Conservation (phyloP, 1,140 invertebrate genomes). For the Drosophila nebulosa region DNA sequence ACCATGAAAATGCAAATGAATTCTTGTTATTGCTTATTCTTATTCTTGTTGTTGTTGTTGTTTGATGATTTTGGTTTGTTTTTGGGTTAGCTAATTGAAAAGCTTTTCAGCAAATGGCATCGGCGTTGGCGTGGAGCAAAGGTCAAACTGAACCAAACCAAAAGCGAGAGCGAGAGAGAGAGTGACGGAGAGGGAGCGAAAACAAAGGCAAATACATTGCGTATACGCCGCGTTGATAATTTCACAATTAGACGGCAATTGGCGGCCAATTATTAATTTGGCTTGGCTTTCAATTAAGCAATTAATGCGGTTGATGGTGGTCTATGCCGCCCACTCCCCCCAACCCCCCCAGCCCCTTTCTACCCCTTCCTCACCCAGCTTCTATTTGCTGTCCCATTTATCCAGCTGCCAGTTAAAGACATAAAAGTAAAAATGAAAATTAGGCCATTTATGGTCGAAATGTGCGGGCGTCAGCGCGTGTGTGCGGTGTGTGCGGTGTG, state of each 20-base stretch:
- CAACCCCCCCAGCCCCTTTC: background rate
- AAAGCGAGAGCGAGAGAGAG: conserved; percentile 3
- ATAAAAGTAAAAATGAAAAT: conserved; percentile 54
- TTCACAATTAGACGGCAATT: conserved; percentile 71
- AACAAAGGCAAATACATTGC: conserved; percentile 38
- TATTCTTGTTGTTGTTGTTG: background rate
- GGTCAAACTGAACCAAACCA: conserved; percentile 36
- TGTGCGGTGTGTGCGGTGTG: background rate
- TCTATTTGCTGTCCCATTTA: background rate
- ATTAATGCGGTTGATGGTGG: conserved; percentile 41
- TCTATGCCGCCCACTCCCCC: background rate
- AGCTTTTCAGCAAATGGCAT: conserved; percentile 49
- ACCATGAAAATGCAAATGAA: conserved; percentile 60
- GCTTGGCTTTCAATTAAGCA: conserved; percentile 72
- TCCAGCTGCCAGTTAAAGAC: background rate
- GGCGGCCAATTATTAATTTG: conserved; percentile 71
- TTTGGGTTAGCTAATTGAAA: conserved; percentile 57
- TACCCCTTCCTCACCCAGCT: background rate
- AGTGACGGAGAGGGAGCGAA: conserved; percentile 1
- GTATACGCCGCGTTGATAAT: conserved; percentile 72
- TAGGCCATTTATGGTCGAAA: conserved; percentile 62
- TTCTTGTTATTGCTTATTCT: conserved; percentile 1
- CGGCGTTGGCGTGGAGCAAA: conserved; percentile 13
- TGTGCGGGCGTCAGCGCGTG: background rate
- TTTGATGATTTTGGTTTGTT: background rate